A percentile compares a stretch with the other conserved stretches of the same genome.
Evolutionary conservation across 2,888 invertebrate genomes (phyloP).

Genomic region (Cantharis rufa): DNA sequence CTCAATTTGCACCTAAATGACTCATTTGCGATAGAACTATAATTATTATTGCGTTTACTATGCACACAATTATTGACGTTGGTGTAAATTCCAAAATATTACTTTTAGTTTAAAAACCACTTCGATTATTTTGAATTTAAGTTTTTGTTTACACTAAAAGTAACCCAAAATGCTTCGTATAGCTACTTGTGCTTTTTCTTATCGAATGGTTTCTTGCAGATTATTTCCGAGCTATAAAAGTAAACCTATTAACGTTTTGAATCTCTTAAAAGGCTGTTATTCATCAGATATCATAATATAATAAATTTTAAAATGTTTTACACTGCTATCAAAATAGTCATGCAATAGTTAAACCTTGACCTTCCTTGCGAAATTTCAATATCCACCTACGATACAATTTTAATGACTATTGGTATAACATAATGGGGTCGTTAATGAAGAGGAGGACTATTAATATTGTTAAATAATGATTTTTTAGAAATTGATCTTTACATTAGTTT

Average conservation of each 20-base stretch:
- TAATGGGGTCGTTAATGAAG: background rate
- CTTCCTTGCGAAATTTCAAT: background rate
- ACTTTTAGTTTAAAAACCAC: background rate
- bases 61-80: background rate
- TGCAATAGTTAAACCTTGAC: constrained; percentile 5
- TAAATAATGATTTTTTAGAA: background rate
- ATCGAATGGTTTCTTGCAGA: background rate
- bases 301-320: constrained; percentile 3
- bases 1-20: background rate
- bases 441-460: background rate
- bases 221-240: background rate
- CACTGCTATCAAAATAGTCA: constrained; percentile 7
- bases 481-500: background rate
- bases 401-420: background rate
- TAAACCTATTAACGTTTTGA: background rate
- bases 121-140: background rate
- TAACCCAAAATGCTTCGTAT: too few relatives aligned
- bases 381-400: background rate
- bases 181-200: background rate
- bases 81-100: background rate
- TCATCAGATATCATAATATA: background rate
- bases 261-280: background rate
- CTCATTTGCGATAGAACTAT: background rate
- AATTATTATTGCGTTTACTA: background rate
- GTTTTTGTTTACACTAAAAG: background rate